phyloP scores from a whole-genome alignment of 2,797 vertebrate species.

The Myripristis murdjan region DNA sequence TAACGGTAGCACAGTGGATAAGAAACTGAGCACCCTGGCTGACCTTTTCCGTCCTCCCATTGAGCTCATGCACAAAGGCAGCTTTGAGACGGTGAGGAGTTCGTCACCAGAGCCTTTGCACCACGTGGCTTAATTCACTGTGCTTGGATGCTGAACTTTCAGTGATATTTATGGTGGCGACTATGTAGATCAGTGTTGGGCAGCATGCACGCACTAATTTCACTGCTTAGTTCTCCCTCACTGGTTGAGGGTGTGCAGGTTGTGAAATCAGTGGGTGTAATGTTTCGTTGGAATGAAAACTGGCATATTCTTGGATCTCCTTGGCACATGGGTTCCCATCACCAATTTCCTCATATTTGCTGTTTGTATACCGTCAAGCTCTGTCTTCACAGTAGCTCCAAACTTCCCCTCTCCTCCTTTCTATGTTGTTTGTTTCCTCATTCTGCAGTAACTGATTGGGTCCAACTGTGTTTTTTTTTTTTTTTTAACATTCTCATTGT shows the following conservation, averaged over 20 bases:
- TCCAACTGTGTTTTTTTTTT: not conserved
- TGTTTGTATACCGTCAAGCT: not conserved
- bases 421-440: not conserved
- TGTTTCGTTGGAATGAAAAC: not conserved
- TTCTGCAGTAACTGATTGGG: not conserved
- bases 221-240: not conserved
- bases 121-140: constrained; percentile 28
- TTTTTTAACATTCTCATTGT: constrained; percentile 7
- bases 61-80: constrained; percentile 99
- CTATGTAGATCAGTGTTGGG: constrained; percentile 15
- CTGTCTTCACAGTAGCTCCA: not conserved
- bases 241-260: not conserved
- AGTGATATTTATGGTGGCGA: constrained; percentile 44
- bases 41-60: constrained; percentile 99
- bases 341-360: no score
- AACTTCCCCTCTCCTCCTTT: not conserved
- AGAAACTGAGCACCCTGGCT: constrained; percentile 98
- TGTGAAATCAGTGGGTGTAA: constrained; percentile 3
- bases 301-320: not conserved
- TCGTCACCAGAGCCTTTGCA: constrained; percentile 43
- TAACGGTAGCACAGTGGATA: constrained; percentile 97
- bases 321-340: no score
- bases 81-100: constrained; percentile 96
- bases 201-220: not conserved
- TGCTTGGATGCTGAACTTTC: constrained; percentile 43